A percentile compares a stretch with the other conserved stretches of the same genome.
These are phyloP conservation scores for Trilocha varians DNA, from an alignment of 2,888 invertebrate genomes.

Conservation along the genomic window DNA sequence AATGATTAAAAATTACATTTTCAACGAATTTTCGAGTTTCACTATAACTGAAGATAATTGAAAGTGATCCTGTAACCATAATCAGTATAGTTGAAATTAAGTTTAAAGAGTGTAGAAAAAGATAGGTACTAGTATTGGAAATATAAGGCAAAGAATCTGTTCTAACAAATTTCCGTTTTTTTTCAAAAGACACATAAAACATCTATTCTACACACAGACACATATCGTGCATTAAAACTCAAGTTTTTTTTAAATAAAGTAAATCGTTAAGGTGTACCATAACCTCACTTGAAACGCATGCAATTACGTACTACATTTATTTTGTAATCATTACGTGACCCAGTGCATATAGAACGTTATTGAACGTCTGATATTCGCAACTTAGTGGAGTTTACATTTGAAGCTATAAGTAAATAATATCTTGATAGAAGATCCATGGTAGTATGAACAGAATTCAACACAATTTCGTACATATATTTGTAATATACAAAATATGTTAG, in stretches of 20 bases:
- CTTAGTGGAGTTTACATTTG: conserved; percentile 33
- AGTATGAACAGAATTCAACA: too few relatives aligned
- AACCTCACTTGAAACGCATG: conserved; percentile 24
- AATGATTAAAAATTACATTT: background rate
- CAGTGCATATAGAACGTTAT: conserved; percentile 28
- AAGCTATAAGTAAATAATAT: background rate
- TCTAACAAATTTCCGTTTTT: too few relatives aligned
- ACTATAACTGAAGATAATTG: conserved; percentile 14
- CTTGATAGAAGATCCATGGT: background rate
- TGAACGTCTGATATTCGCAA: conserved; percentile 30
- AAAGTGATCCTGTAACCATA: too few relatives aligned
- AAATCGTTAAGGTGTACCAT: background rate
- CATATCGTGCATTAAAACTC: too few relatives aligned
- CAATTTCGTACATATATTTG: background rate
- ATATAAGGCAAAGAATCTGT: too few relatives aligned
- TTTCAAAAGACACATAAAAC: too few relatives aligned
- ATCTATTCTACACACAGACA: too few relatives aligned
- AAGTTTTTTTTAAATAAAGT: too few relatives aligned
- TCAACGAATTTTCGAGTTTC: background rate
- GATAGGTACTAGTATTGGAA: too few relatives aligned
- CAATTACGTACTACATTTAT: conserved; percentile 35
- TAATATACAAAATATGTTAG: background rate
- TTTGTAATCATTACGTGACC: conserved; percentile 19
- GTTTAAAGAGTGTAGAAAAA: too few relatives aligned
- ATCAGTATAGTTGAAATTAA: too few relatives aligned